Evolutionary conservation across 37 sponge, comb jelly and placozoan genomes (phyloP), one percentile per base, ranked within the genome.

Genomic region (Aphrocallistes beatrix): DNA sequence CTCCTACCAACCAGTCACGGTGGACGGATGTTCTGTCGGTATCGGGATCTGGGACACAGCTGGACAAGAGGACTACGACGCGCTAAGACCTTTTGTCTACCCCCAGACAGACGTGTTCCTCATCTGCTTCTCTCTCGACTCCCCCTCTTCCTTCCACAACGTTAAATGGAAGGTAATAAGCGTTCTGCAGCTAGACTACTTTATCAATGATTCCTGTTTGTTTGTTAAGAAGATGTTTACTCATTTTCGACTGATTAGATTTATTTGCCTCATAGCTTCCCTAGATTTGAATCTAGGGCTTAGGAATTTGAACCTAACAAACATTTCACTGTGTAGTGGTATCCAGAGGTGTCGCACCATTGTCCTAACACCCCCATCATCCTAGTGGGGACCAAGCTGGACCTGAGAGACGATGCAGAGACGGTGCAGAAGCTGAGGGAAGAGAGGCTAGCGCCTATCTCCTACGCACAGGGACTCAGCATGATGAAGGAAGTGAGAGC

Each of bases 341-440:
- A 86, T 83, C 82, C 82, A 9, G 86, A 89, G 69, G 83, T 89
- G 23, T 51, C 84, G 25, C 90, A 89, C 49, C 90, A 89, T 30
- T 89, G 90, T 39, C 90, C 90, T 38, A 83, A 82, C 51, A 85
- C 84, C 32, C 90, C 90, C 1, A 81, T 89, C 16, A 83, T 89
- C 38, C 83, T 89, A 69, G 90, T 89, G 82, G 90, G 90, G 17
- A 89, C 90, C 30, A 89, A 89, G 69, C 49, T 86, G 34, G 90
- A 89, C 49, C 81, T 89, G 32, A 30, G 90, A 34, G 90, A 89
- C 37, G 87, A 89, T 36, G 83, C 50, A 36, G 90, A 87, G n/a
- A 87, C 90, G 0, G 45, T 87, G 0, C 69, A 50, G 38, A 51
- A 50, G 16, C 40, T 89, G 23, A 86, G 83, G 23, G 87, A 89